Conservation (phyloP, 2,888 invertebrate genomes). For the Parascotia fuliginaria region DNA sequence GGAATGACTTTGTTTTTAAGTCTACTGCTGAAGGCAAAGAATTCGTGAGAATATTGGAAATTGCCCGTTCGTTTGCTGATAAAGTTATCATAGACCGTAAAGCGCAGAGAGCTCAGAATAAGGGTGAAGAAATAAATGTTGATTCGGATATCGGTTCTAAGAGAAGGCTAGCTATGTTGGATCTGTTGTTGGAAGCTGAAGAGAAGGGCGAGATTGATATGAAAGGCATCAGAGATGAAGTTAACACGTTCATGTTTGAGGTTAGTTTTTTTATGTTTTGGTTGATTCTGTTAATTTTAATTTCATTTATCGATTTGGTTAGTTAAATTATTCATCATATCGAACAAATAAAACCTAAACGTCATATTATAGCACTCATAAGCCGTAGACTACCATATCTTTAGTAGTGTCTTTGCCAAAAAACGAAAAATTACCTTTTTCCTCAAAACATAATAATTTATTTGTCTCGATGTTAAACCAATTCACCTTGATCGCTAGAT, state of each 20-base stretch:
- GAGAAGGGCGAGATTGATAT: conserved; percentile 84
- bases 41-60: background rate
- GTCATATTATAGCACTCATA: too few relatives aligned
- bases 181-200: conserved; percentile 85
- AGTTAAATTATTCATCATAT: too few relatives aligned
- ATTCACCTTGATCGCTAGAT: too few relatives aligned
- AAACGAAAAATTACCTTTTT: too few relatives aligned
- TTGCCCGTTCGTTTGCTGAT: conserved; percentile 5
- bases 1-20: conserved; percentile 81
- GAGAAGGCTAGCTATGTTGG: conserved; percentile 86
- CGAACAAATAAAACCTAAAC: too few relatives aligned
- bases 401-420: too few relatives aligned
- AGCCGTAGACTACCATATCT: too few relatives aligned
- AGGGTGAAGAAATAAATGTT: background rate
- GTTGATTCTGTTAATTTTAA: too few relatives aligned
- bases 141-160: conserved; percentile 31
- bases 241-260: conserved; percentile 90
- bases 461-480: too few relatives aligned
- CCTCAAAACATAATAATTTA: too few relatives aligned
- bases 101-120: background rate
- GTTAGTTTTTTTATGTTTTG: conserved; percentile 66
- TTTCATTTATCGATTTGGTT: too few relatives aligned
- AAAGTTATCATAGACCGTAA: conserved; percentile 12
- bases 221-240: conserved; percentile 88
- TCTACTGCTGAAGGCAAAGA: conserved; percentile 43